phyloP scores from a whole-genome alignment of 2,797 vertebrate species.

The Oreochromis grahami region DNA sequence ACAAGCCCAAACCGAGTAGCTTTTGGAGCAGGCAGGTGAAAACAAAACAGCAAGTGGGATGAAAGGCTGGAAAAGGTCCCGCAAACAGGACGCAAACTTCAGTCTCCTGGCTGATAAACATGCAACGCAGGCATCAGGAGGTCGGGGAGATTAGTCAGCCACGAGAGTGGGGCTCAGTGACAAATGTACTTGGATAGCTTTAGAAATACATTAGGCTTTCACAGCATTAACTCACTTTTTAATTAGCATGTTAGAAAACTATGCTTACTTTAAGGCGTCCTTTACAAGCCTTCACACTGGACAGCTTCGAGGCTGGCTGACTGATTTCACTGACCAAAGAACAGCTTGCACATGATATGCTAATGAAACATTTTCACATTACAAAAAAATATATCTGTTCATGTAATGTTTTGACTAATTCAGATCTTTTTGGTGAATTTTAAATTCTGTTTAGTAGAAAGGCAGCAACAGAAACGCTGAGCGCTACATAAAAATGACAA shows the following conservation, averaged over 20 bases:
- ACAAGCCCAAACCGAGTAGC: neutral
- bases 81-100: neutral
- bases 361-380: neutral
- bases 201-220: neutral
- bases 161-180: neutral
- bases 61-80: neutral
- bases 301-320: neutral
- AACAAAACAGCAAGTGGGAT: neutral
- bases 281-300: neutral
- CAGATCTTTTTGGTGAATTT: neutral
- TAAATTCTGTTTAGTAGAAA: neutral
- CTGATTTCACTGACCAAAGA: neutral
- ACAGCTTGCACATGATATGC: neutral
- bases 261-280: neutral
- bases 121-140: neutral
- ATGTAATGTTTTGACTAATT: rapidly evolving
- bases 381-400: neutral
- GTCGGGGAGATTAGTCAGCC: neutral
- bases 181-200: neutral
- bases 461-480: neutral
- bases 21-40: rapidly evolving
- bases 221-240: neutral
- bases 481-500: neutral
- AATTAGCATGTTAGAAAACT: neutral
- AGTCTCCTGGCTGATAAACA: neutral